Percentiles rank a stretch among this genome's conserved stretches.
These are phyloP conservation scores for Meghimatium bilineatum DNA, from an alignment of 2,888 invertebrate genomes.

Conservation along the genomic window DNA sequence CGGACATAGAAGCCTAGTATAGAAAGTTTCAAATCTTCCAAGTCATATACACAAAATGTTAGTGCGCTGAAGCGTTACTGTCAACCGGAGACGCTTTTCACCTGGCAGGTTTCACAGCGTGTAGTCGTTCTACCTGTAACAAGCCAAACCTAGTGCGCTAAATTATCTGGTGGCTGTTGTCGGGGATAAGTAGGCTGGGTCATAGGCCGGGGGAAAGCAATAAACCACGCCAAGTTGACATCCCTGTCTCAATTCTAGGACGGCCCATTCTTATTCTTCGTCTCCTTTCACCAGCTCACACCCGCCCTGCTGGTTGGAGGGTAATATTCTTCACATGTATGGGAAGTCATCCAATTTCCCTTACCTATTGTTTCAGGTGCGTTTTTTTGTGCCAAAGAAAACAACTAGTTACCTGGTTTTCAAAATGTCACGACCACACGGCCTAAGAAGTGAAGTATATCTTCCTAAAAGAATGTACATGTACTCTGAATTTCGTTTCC, in stretches of 20 bases:
- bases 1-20: background rate
- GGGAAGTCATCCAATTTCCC: no score
- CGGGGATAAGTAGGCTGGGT: conserved; percentile 8
- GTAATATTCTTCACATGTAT: background rate
- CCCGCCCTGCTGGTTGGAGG: background rate
- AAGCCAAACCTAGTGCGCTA: background rate
- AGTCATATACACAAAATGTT: background rate
- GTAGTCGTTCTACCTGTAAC: background rate
- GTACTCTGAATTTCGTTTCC: no score
- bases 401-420: no score
- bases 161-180: background rate
- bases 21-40: background rate
- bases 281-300: conserved; percentile 3
- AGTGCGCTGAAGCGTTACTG: background rate
- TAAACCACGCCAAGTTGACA: conserved; percentile 24
- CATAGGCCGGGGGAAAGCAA: background rate
- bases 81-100: background rate
- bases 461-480: no score
- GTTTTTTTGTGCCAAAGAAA: no score
- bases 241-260: background rate
- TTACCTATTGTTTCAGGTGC: no score
- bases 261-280: background rate
- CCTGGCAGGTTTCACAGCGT: background rate
- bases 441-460: no score
- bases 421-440: no score